These are phyloP conservation scores for Trichacis sp. DNA, from an alignment of 2,888 invertebrate species.

Conservation along the genomic window DNA sequence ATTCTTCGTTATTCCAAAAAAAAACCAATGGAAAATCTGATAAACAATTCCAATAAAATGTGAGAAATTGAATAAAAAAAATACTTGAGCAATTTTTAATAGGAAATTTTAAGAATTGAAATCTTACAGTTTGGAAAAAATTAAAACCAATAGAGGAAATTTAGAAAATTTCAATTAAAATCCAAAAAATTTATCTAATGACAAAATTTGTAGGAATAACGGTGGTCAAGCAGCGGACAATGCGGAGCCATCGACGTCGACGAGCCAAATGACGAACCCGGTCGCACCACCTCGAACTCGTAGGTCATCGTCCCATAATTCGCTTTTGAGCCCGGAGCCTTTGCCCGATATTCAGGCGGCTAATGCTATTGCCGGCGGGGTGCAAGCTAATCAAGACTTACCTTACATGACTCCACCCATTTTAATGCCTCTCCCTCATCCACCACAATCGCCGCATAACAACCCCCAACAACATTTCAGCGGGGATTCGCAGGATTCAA, in stretches of 20 bases:
- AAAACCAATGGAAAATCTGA: too few species aligned
- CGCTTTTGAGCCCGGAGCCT: slow-evolving; percentile 57
- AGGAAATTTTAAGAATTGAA: too few species aligned
- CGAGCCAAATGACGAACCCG: slow-evolving; percentile 59
- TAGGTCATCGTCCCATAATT: slow-evolving; percentile 70
- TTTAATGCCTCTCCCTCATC: slow-evolving; percentile 66
- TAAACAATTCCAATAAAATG: too few species aligned
- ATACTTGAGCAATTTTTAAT: too few species aligned
- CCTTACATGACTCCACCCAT: slow-evolving; percentile 91
- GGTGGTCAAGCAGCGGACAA: slow-evolving; percentile 51
- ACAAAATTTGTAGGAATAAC: too few species aligned
- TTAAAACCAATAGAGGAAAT: too few species aligned
- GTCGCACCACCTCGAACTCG: slow-evolving; percentile 71
- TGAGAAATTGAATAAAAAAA: slow-evolving; percentile 52
- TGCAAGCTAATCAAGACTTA: slow-evolving; percentile 88
- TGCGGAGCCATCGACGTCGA: slow-evolving; percentile 56
- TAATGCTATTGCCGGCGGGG: slow-evolving; percentile 85
- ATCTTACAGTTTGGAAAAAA: too few species aligned
- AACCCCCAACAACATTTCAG: slow-evolving; percentile 79
- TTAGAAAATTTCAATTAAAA: too few species aligned
- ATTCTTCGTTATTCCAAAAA: too few species aligned
- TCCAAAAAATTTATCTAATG: too few species aligned
- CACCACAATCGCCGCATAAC: slow-evolving; percentile 59
- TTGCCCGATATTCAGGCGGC: slow-evolving; percentile 82
- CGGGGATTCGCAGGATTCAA: slow-evolving; percentile 83